Evolutionary conservation across 2,888 invertebrate genomes (phyloP).

Genomic region (Pyralis farinalis): DNA sequence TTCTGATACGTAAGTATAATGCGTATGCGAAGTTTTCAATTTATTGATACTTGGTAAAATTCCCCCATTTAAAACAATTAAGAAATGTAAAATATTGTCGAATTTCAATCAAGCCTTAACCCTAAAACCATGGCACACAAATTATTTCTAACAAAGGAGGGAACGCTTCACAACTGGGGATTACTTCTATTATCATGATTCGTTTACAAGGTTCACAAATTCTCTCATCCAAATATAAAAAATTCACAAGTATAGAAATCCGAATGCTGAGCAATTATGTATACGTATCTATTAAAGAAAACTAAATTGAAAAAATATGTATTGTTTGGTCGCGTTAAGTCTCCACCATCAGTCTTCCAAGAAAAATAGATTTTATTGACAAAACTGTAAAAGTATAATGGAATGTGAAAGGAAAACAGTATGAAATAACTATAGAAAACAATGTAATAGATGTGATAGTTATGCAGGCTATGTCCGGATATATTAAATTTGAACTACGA

Average conservation of each 20-base stretch:
- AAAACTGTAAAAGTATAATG: conserved; percentile 55
- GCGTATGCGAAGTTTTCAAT: conserved; percentile 1
- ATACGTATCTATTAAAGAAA: conserved; percentile 53
- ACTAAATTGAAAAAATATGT: conserved; percentile 52
- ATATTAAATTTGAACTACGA: conserved; percentile 30
- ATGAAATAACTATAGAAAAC: conserved; percentile 33
- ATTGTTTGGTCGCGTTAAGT: conserved; percentile 59
- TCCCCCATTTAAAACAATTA: conserved; percentile 10
- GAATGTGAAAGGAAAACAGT: conserved; percentile 61
- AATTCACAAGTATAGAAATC: conserved; percentile 45
- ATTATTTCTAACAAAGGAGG: conserved; percentile 76
- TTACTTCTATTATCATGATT: conserved; percentile 42
- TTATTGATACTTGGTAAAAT: conserved; percentile 2
- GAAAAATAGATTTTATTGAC: conserved; percentile 61
- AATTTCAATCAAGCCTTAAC: conserved; percentile 65
- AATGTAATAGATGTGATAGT: conserved; percentile 36
- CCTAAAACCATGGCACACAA: conserved; percentile 76
- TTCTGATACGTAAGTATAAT: neutral
- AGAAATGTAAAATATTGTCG: conserved; percentile 65
- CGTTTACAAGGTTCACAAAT: conserved; percentile 36
- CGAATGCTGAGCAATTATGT: conserved; percentile 63
- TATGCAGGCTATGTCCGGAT: conserved; percentile 35
- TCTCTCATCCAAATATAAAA: conserved; percentile 35
- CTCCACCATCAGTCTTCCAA: conserved; percentile 73
- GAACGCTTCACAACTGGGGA: conserved; percentile 74